These are phyloP conservation scores for Oryzaephilus surinamensis DNA, from an alignment of 1,140 invertebrate species.

Conservation along the genomic window DNA sequence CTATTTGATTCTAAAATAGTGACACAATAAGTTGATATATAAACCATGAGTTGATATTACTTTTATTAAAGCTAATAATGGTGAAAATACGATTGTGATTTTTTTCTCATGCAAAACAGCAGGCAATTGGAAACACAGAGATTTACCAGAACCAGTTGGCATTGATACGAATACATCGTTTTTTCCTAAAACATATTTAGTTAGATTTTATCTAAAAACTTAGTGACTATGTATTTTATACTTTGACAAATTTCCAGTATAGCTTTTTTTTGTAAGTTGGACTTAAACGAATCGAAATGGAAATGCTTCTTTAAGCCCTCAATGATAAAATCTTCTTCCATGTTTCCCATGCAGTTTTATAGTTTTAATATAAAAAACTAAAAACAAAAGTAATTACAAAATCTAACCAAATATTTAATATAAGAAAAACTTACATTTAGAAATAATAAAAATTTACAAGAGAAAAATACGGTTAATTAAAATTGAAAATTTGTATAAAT, in stretches of 20 bases:
- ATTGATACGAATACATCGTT: slow-evolving; percentile 76
- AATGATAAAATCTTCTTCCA: slow-evolving; percentile 20
- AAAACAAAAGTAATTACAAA: too few species aligned
- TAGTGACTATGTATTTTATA: slow-evolving; percentile 11
- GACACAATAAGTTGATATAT: slow-evolving; percentile 9
- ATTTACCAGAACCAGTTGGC: slow-evolving; percentile 94
- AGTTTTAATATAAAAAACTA: too few species aligned
- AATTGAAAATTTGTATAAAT: too few species aligned
- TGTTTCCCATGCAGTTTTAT: too few species aligned
- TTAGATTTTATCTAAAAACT: slow-evolving; percentile 3
- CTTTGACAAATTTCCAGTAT: slow-evolving; percentile 29
- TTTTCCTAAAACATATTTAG: slow-evolving; percentile 44
- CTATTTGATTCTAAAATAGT: slow-evolving; percentile 55
- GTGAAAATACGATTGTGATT: slow-evolving; percentile 82
- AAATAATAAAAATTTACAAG: too few species aligned
- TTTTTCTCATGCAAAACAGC: slow-evolving; percentile 62
- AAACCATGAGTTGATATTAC: too few species aligned
- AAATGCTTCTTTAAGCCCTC: slow-evolving; percentile 27
- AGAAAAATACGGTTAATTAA: too few species aligned
- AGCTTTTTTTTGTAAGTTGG: slow-evolving; percentile 27
- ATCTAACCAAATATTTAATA: too few species aligned
- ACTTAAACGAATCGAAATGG: slow-evolving; percentile 32
- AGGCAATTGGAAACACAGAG: slow-evolving; percentile 87
- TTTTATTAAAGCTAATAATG: slow-evolving; percentile 79
- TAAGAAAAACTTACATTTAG: too few species aligned